phyloP scores from a whole-genome alignment of 1,140 invertebrate species.

The Amphibalanus amphitrite region DNA sequence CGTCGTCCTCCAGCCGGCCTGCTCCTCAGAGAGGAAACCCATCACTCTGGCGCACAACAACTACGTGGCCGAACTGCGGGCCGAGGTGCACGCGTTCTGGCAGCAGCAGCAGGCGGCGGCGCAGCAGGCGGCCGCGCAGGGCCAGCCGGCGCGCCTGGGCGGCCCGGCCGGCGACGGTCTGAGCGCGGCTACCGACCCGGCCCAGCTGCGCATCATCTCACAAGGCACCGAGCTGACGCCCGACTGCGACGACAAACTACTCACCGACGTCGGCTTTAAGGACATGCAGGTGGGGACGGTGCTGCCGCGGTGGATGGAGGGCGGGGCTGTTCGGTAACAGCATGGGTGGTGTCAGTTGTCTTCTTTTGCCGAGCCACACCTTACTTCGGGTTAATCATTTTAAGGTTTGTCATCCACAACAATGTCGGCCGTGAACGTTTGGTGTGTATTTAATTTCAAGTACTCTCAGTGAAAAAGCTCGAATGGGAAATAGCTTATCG shows the following conservation, averaged over 20 bases:
- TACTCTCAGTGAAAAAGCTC: slow-evolving; percentile 25
- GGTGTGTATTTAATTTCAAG: not conserved
- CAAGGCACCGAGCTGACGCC: slow-evolving; percentile 80
- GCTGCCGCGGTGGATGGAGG: too few species aligned
- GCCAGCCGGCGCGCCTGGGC: slow-evolving; percentile 23
- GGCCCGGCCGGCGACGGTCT: too few species aligned
- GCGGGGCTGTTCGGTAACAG: not conserved
- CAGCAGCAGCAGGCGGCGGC: not conserved
- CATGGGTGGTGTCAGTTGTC: not conserved
- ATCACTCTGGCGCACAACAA: not conserved
- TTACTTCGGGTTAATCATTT: not conserved
- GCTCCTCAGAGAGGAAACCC: slow-evolving; percentile 40
- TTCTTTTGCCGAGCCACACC: not conserved
- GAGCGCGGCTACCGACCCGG: too few species aligned
- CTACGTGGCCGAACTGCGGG: not conserved
- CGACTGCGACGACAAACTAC: slow-evolving; percentile 79
- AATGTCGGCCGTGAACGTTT: not conserved
- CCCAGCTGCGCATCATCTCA: slow-evolving; percentile 67
- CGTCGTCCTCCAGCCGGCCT: slow-evolving; percentile 66
- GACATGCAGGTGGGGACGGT: slow-evolving; percentile 39
- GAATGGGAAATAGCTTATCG: too few species aligned
- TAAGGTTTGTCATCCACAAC: not conserved
- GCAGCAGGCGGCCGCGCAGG: not conserved
- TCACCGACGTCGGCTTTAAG: slow-evolving; percentile 79
- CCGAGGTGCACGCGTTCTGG: not conserved